These are phyloP conservation scores for Ctenodactylus gundi DNA, from an alignment of 2,113 vertebrate genomes.

Conservation along the genomic window DNA sequence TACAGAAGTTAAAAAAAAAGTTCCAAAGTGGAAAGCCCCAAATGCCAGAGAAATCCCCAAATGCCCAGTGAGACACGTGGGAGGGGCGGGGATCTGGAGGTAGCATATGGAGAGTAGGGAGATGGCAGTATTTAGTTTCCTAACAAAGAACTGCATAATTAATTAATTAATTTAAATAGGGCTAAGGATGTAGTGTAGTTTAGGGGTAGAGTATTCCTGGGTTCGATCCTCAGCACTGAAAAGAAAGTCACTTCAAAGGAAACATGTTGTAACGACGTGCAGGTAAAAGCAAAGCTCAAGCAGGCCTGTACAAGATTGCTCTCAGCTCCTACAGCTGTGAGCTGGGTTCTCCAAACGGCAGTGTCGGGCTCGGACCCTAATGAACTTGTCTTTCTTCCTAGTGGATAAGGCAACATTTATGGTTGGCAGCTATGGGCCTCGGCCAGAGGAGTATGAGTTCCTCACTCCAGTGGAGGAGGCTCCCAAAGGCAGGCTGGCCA, in stretches of 20 bases:
- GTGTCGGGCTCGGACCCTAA: neutral
- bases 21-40: neutral
- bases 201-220: no score
- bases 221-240: no score
- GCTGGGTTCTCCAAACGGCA: neutral
- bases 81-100: no score
- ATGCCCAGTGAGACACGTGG: no score
- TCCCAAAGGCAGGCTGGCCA: constrained; percentile 87
- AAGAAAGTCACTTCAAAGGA: neutral
- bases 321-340: neutral
- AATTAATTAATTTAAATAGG: no score
- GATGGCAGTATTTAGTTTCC: neutral
- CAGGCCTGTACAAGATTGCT: neutral
- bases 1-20: neutral
- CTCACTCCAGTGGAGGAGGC: constrained; percentile 87
- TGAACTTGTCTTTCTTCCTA: constrained; percentile 71
- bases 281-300: neutral
- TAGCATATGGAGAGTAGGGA: fast-evolving
- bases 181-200: neutral
- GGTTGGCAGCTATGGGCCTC: constrained; percentile 90
- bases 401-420: constrained; percentile 89
- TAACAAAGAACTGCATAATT: constrained; percentile 34
- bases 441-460: constrained; percentile 88
- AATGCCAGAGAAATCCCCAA: neutral
- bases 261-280: no score